Evolutionary conservation across 2,797 vertebrate genomes (phyloP).

Genomic region (Darevskia nairensis): DNA sequence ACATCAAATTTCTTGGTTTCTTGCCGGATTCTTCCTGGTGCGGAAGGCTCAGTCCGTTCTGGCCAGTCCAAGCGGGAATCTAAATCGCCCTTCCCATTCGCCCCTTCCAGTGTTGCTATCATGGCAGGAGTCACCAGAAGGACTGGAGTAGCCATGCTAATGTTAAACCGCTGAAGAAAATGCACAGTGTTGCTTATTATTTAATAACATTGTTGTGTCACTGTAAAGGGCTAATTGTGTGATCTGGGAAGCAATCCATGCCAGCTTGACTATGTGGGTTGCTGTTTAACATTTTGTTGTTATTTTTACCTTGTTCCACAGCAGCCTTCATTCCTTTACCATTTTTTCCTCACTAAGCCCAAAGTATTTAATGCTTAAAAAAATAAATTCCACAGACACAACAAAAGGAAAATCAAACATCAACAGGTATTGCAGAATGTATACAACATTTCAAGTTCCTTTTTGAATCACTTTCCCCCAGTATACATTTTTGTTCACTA

Average conservation of each 20-base stretch:
- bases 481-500: background rate
- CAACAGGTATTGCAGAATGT: too few species aligned
- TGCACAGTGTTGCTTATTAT: background rate
- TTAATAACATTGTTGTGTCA: background rate
- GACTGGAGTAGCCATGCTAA: background rate
- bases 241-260: background rate
- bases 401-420: too few species aligned
- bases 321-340: background rate
- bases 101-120: background rate
- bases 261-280: background rate
- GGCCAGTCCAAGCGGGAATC: too few species aligned
- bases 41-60: too few species aligned
- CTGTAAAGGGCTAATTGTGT: background rate
- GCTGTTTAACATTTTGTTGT: background rate
- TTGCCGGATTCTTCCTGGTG: background rate
- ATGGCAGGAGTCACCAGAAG: background rate
- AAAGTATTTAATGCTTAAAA: too few species aligned
- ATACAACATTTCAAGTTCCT: too few species aligned
- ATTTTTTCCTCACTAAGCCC: background rate
- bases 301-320: background rate
- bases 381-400: too few species aligned
- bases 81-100: too few species aligned
- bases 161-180: background rate
- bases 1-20: background rate
- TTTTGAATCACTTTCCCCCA: too few species aligned